phyloP scores from a whole-genome alignment of 2,888 invertebrate species.

The Spisula subtruncata region DNA sequence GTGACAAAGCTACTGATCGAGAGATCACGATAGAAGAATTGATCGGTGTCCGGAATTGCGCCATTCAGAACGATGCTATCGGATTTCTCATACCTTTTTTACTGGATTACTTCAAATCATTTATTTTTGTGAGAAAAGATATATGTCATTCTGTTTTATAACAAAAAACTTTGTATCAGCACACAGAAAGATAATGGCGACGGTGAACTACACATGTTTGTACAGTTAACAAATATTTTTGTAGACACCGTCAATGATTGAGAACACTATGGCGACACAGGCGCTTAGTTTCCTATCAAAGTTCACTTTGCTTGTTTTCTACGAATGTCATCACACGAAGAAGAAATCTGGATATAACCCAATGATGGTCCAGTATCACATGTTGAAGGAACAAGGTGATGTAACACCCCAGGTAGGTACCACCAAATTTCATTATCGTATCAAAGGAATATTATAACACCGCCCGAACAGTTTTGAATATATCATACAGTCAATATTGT shows the following conservation, averaged over 20 bases:
- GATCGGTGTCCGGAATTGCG: conserved; percentile 1
- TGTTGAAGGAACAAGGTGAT: conserved; percentile 17
- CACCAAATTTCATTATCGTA: no score
- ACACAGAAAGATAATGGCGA: no score
- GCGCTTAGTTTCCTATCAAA: conserved; percentile 19
- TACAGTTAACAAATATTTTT: conserved; percentile 11
- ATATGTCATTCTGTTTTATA: neutral
- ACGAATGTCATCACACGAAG: no score
- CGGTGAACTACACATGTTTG: conserved; percentile 20
- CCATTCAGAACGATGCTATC: conserved; percentile 13
- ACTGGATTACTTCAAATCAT: neutral
- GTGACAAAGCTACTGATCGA: no score
- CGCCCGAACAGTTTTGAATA: no score
- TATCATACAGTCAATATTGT: no score
- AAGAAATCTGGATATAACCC: conserved; percentile 22
- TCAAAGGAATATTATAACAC: no score
- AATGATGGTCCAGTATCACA: conserved; percentile 25
- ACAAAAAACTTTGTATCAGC: no score
- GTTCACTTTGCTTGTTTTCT: no score
- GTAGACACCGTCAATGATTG: conserved; percentile 28
- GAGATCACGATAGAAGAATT: neutral
- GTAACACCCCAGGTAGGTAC: conserved; percentile 20
- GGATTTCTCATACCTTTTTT: no score
- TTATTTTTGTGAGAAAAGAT: no score
- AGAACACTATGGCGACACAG: conserved; percentile 23